Evolutionary conservation across 2,113 vertebrate species (phyloP), one percentile per base, ranked within the genome.

Genomic region (Ammodytes marinus): DNA sequence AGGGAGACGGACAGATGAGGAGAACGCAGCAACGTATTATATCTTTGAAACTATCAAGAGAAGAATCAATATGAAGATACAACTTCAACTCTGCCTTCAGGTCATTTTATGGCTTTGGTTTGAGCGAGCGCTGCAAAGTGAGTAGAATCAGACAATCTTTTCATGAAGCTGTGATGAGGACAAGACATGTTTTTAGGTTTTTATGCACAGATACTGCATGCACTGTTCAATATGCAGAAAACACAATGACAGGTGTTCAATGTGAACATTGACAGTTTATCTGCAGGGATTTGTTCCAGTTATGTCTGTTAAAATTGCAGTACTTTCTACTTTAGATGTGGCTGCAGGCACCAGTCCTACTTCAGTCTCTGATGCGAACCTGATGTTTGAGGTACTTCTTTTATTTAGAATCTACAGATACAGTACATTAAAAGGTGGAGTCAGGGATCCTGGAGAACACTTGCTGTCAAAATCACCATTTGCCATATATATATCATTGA

Each of bases 371-470:
- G 82, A 95, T 80, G 91, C 91, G 85, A 88, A 91, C 80, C 85
- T 93, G 86, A 89, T 95, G 87, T 95, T 91, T 91, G 95, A 95
- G 94, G 95, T 95, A 92, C 2, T 49, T 70, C 49, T 49, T 45
- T 4, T 4, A 6, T 40, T 69, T 9, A 42, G 6, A 13, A 2
- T 57, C 5, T n/a, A 66, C 4, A 61, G 52, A 35, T 27, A 27
- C 27, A 27, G 27, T 27, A 27, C 27, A 27, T 27, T 27, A 27
- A 27, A 27, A 27, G 27, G 27, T 27, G 27, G 27, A 27, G 27
- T 27, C 27, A 27, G 27, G 27, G 27, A 27, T 27, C 27, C 1
- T 27, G 27, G 27, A 27, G 27, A 27, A 27, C 27, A 27, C 27
- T 27, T 27, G 27, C 27, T 27, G 27, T 27, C 27, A 27, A 27